Evolutionary conservation across 2,888 invertebrate genomes (phyloP).

Genomic region (Bellardia pandia): DNA sequence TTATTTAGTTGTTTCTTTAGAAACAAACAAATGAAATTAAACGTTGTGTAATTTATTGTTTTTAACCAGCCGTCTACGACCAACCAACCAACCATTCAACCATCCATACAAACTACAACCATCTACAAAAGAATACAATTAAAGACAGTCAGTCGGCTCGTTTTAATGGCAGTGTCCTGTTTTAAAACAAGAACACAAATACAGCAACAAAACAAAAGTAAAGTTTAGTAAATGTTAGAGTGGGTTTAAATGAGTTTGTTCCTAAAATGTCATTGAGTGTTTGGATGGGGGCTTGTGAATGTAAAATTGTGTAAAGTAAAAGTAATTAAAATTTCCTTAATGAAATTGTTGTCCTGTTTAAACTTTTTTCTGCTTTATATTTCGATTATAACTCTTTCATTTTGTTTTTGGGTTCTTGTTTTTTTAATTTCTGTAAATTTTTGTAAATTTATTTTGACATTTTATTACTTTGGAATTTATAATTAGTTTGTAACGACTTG

Average conservation of each 20-base stretch:
- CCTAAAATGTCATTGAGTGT: background rate
- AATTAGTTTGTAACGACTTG: constrained; percentile 69
- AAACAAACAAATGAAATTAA: constrained; percentile 52
- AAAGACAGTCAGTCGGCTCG: constrained; percentile 25
- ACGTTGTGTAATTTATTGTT: constrained; percentile 61
- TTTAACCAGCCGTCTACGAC: constrained; percentile 39
- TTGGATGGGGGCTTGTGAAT: background rate
- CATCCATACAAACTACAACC: background rate
- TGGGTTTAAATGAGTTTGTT: constrained; percentile 21
- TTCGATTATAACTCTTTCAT: constrained; percentile 51
- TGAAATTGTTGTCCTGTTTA: constrained; percentile 56
- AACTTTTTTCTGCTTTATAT: constrained; percentile 8
- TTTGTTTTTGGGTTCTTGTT: constrained; percentile 16
- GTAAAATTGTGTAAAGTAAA: constrained; percentile 43
- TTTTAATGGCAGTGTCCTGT: constrained; percentile 57
- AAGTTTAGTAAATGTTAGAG: background rate
- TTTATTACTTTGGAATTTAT: constrained; percentile 69
- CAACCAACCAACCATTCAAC: constrained; percentile 16
- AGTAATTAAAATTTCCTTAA: constrained; percentile 65
- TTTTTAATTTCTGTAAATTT: constrained; percentile 13
- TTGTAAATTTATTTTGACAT: constrained; percentile 45
- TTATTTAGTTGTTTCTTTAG: background rate
- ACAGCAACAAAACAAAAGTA: constrained; percentile 4
- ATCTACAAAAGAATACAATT: background rate
- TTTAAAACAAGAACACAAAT: constrained; percentile 22